Conservation (phyloP, 1,140 invertebrate genomes). For the Choristoneura fumiferana region DNA sequence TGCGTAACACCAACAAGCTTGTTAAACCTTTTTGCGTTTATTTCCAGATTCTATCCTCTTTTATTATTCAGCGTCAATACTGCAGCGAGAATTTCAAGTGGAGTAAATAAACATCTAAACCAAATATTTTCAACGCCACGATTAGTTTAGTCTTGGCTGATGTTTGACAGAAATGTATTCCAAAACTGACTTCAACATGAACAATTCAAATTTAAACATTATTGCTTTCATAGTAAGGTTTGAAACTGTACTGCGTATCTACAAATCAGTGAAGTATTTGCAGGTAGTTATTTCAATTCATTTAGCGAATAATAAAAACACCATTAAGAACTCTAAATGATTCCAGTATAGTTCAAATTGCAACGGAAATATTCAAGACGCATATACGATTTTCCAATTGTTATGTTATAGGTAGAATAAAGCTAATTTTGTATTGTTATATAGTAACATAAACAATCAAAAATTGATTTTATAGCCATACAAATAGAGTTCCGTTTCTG, state of each 20-base stretch:
- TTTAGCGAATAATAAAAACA: neutral
- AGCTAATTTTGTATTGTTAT: conserved; percentile 6
- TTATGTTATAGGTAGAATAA: neutral
- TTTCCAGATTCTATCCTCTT: no score
- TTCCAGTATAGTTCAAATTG: neutral
- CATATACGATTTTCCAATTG: neutral
- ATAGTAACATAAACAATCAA: neutral
- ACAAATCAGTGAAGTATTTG: neutral
- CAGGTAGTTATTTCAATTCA: neutral
- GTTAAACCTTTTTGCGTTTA: no score
- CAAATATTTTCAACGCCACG: no score
- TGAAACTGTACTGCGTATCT: neutral
- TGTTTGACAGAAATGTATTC: no score
- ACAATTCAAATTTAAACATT: neutral
- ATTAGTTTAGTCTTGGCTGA: no score
- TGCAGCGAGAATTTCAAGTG: no score
- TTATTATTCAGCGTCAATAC: no score
- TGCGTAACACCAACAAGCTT: no score
- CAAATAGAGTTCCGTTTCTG: neutral
- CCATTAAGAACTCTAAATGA: neutral
- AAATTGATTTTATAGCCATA: neutral
- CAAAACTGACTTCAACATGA: no score
- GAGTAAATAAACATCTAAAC: no score
- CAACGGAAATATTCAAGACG: neutral
- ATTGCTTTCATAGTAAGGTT: neutral